Base-by-base conservation (phyloP, 2,113 vertebrate genomes). In the Balaeniceps rex region DNA sequence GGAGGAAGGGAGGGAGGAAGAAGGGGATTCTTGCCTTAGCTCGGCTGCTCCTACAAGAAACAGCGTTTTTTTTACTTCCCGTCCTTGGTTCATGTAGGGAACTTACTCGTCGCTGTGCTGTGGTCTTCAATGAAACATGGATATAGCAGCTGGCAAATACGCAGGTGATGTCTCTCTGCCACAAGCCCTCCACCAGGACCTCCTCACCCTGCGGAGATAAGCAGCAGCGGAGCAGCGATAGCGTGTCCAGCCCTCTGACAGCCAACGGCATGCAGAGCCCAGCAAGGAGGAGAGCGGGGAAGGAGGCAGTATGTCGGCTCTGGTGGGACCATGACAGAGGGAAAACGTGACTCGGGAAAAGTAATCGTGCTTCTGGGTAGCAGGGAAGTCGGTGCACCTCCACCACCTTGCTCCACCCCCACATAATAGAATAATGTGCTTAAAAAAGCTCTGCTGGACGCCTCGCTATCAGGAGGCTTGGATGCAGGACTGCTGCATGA, bases 241-340 rank as follows among this genome's bases (percentile, higher is more conserved):
- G n/a, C 0, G 0, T 24, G 25, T 60, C n/a, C 60, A 49, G 46
- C 57, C 31, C 46, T 3, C 1, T 44, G 52, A 47, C 10, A 11
- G 44, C 58, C 79, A 38, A 55, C 7, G 24, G 42, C 36, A 21
- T 4, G 10, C 21, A 79, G 66, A 51, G 25, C 60, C 49, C 40
- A 51, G 26, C 34, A 10, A 60, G 38, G 61, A 69, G 51, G 42
- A 33, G 21, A 34, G 31, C 5, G 5, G n/a, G 51, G 49, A 10
- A 76, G 36, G 31, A 68, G 21, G 79, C 40, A 31, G 7, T 8
- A 2, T 66, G 42, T 49, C 44, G 22, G 26, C 75, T 69, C 28
- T 76, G 81, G 19, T 54, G 49, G 64, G 64, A 70, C 55, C n/a
- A 38, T 0, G 0, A 22, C 2, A 2, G 25, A 74, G 65, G 36